Evolutionary conservation across 2,888 invertebrate genomes (phyloP), one percentile per base, ranked within the genome.

Genomic region (Scaptomyza polygonia): DNA sequence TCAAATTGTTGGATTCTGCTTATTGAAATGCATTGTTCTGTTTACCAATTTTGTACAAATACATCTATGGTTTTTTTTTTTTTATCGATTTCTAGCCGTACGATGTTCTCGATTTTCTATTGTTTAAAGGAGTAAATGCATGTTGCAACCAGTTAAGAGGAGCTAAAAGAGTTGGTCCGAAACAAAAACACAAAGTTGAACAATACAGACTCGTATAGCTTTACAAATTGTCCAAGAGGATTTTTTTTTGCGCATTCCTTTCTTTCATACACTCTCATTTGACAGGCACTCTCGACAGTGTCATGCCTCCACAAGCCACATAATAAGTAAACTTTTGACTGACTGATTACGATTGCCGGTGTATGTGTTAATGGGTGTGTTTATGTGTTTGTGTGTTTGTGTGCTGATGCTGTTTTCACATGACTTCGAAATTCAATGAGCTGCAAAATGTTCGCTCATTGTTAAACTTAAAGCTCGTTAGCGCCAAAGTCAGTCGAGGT

Each of bases 361-460:
- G 27, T 32, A 48, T 32, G 21, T 57, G 36, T 56, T 9, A 42
- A 27, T 34, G 49, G 58, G 42, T 61, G 44, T 49, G 39, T 61
- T n/a, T n/a, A n/a, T n/a, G n/a, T n/a, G n/a, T n/a, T n/a, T n/a
- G n/a, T n/a, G 53, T 42, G 34, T 49, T 12, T 16, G 42, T 42
- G 12, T 40, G 3, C 6, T 21, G 36, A 14, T 27, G 39, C 51
- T 55, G 67, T 77, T 79, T 77, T 71, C 86, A 86, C 83, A 86
- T 86, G 83, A 86, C 86, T 83, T 84, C 83, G n/a, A 86, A 86
- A 83, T 84, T 83, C 83, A 83, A 83, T 83, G 83, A 83, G 83
- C 86, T 83, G 83, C 82, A 66, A 83, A 83, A 83, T 86, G 77
- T 80, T 86, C 81, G 79, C 84, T 81, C 83, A 86, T 83, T 83